A percentile compares a stretch with the other conserved stretches of the same genome.
These are phyloP conservation scores for Empidonax traillii DNA, from an alignment of 2,113 vertebrate species.

Conservation along the genomic window DNA sequence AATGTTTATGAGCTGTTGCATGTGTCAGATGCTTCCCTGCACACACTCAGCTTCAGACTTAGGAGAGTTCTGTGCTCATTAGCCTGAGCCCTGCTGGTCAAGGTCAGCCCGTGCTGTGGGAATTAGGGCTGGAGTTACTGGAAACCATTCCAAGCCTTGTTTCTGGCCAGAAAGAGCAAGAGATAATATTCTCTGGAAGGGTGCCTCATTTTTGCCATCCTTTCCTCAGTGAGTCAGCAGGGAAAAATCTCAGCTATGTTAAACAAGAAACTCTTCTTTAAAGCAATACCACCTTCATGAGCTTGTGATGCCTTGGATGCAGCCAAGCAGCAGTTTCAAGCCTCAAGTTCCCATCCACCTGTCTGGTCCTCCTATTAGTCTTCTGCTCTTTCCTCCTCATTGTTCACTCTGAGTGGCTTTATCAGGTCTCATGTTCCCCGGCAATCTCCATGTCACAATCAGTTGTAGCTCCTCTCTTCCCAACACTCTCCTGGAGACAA, in stretches of 20 bases:
- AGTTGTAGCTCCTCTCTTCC: neutral
- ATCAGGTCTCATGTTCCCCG: neutral
- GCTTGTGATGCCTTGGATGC: neutral
- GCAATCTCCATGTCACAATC: neutral
- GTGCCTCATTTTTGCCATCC: constrained; percentile 46
- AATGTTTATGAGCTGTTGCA: constrained; percentile 49
- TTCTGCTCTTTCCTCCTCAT: neutral
- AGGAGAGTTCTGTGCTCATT: constrained; percentile 1
- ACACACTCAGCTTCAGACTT: neutral
- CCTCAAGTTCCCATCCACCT: neutral
- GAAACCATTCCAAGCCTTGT: constrained; percentile 38
- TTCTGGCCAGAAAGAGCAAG: neutral
- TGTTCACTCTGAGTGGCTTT: neutral
- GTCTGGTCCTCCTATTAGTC: neutral
- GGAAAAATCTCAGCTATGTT: neutral
- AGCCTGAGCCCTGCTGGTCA: neutral
- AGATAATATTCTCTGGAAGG: constrained; percentile 21
- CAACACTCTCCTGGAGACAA: neutral
- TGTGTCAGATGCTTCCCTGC: constrained; percentile 34
- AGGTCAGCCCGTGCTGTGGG: neutral
- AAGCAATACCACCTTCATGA: neutral
- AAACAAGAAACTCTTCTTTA: neutral
- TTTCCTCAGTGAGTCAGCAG: constrained; percentile 18
- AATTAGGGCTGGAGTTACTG: constrained; percentile 42
- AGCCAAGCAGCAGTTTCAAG: neutral